Conservation (phyloP, 2,888 invertebrate species). For the Chrysolina haemoptera region DNA sequence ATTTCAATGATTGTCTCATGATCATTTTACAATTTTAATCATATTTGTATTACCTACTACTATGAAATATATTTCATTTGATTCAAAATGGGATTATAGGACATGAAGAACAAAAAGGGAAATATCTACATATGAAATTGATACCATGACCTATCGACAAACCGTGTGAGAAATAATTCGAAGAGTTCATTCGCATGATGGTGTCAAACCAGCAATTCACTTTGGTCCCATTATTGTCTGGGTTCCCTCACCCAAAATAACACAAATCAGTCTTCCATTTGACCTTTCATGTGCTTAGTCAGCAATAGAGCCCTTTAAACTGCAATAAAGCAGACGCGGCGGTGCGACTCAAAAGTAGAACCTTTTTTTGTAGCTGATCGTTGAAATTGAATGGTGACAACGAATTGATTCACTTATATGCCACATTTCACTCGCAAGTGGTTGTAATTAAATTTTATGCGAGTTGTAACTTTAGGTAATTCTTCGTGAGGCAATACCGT, state of each 20-base stretch:
- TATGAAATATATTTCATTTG: too few relatives aligned
- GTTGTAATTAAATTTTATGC: slow-evolving; percentile 47
- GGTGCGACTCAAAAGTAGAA: slow-evolving; percentile 44
- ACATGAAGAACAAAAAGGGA: too few relatives aligned
- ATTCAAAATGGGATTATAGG: too few relatives aligned
- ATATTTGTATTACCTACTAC: too few relatives aligned
- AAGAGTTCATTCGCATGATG: too few relatives aligned
- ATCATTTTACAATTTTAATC: too few relatives aligned
- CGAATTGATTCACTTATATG: slow-evolving; percentile 41
- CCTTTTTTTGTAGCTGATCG: slow-evolving; percentile 44
- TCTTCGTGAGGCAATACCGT: slow-evolving; percentile 5
- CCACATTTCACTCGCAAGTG: slow-evolving; percentile 43
- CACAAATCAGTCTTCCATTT: not conserved
- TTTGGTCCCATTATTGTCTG: slow-evolving; percentile 10
- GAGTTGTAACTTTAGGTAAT: slow-evolving; percentile 20
- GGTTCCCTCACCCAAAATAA: slow-evolving; percentile 1
- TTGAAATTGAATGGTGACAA: slow-evolving; percentile 43
- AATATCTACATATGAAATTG: too few relatives aligned
- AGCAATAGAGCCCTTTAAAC: slow-evolving; percentile 40
- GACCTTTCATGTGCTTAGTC: slow-evolving; percentile 33
- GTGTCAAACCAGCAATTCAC: not conserved
- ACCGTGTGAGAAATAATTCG: too few relatives aligned
- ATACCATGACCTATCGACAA: too few relatives aligned
- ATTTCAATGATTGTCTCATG: too few relatives aligned
- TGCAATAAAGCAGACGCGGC: slow-evolving; percentile 45